Evolutionary conservation across 2,888 invertebrate species (phyloP).

Genomic region (Cephalotes varians): DNA sequence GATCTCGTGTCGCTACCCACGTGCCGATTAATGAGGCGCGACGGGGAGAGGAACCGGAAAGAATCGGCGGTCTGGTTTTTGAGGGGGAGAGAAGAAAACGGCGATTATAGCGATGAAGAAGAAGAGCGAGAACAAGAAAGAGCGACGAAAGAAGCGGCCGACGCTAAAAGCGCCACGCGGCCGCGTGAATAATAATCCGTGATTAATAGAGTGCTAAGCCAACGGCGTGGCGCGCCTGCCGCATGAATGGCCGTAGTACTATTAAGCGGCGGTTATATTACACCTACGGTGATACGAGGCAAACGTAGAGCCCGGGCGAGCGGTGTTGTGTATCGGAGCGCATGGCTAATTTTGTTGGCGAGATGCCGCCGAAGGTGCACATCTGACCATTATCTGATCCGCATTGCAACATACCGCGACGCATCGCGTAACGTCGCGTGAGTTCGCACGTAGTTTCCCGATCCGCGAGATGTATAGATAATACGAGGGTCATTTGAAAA

Average conservation of each 20-base stretch:
- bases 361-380: conserved; percentile 42
- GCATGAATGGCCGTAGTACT: conserved; percentile 82
- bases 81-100: conserved; percentile 15
- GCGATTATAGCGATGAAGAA: conserved; percentile 38
- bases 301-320: conserved; percentile 31
- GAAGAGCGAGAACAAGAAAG: conserved; percentile 58
- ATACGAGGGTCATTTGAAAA: too few species aligned
- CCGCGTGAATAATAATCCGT: conserved; percentile 82
- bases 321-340: conserved; percentile 28
- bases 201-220: conserved; percentile 83
- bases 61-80: conserved; percentile 55
- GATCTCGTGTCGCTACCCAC: conserved; percentile 63
- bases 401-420: background rate
- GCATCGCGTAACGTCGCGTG: background rate
- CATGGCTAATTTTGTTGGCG: conserved; percentile 41
- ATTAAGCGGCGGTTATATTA: conserved; percentile 75
- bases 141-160: conserved; percentile 57
- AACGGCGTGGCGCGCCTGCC: conserved; percentile 76
- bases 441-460: background rate
- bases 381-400: conserved; percentile 26
- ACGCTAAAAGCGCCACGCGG: conserved; percentile 74
- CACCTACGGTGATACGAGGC: conserved; percentile 60
- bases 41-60: conserved; percentile 67
- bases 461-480: background rate
- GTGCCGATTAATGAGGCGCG: conserved; percentile 72